A percentile compares a stretch with the other conserved stretches of the same genome.
Conservation (phyloP, 2,888 invertebrate species). For the Folsomia candida region DNA sequence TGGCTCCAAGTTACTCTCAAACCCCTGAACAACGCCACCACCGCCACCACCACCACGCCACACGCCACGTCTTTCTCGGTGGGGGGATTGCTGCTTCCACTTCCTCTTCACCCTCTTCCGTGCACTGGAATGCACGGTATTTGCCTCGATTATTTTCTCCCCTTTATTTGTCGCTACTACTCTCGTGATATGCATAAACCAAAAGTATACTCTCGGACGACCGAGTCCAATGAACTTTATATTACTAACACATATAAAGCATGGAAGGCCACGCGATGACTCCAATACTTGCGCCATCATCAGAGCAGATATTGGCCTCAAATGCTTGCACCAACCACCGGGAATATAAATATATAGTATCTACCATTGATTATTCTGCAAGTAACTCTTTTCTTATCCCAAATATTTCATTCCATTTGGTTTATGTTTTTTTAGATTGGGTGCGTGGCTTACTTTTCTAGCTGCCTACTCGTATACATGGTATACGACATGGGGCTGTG, state of each 20-base stretch:
- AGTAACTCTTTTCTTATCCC: neutral
- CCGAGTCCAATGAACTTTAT: conserved; percentile 37
- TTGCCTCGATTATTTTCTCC: neutral
- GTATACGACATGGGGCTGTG: too few relatives aligned
- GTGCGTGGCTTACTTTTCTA: neutral
- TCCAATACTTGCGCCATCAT: neutral
- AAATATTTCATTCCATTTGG: neutral
- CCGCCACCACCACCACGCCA: neutral
- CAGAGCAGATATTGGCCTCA: neutral
- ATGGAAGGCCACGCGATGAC: conserved; percentile 16
- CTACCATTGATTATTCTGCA: neutral
- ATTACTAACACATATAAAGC: conserved; percentile 39
- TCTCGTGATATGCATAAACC: neutral
- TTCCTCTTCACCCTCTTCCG: neutral
- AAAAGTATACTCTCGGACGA: neutral
- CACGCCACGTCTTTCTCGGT: neutral
- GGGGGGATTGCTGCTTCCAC: neutral
- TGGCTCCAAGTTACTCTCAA: conserved; percentile 9
- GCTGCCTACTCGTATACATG: neutral
- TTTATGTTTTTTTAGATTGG: neutral
- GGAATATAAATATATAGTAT: neutral
- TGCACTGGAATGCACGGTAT: neutral
- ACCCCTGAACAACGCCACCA: conserved; percentile 12
- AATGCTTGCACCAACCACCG: neutral
- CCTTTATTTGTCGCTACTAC: neutral